Conservation (phyloP, 1,140 invertebrate genomes). For the Habropoda laboriosa region DNA sequence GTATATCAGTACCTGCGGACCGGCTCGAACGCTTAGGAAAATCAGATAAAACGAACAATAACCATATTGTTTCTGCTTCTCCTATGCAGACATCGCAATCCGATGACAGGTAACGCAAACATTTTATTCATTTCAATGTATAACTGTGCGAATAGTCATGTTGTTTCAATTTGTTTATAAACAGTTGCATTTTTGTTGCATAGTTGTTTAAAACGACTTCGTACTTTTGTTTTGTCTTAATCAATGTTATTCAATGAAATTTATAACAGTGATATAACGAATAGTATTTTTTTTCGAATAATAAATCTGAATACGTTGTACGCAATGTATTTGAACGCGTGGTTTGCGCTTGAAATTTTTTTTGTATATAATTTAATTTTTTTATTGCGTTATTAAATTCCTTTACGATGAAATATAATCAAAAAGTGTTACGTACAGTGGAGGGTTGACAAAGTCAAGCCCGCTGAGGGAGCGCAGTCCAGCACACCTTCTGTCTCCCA, state of each 20-base stretch:
- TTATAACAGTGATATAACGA: neutral
- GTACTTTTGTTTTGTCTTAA: neutral
- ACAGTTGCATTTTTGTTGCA: slow-evolving; percentile 11
- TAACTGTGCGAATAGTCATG: neutral
- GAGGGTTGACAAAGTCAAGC: slow-evolving; percentile 81
- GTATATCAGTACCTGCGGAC: slow-evolving; percentile 92
- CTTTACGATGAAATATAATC: slow-evolving; percentile 60
- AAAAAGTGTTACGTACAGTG: slow-evolving; percentile 75
- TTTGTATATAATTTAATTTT: slow-evolving; percentile 1
- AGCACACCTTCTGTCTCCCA: slow-evolving; percentile 87
- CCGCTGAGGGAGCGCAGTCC: slow-evolving; percentile 81
- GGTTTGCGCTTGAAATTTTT: neutral
- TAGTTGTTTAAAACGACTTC: neutral
- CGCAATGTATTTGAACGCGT: slow-evolving; percentile 28
- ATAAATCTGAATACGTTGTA: slow-evolving; percentile 53
- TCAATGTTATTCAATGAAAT: neutral
- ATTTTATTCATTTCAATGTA: slow-evolving; percentile 25
- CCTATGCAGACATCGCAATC: slow-evolving; percentile 73
- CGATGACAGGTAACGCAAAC: slow-evolving; percentile 75
- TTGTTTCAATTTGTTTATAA: neutral
- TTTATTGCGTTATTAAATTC: neutral
- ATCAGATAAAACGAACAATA: slow-evolving; percentile 73
- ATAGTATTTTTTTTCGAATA: neutral
- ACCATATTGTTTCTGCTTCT: slow-evolving; percentile 65
- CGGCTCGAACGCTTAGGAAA: slow-evolving; percentile 80